Evolutionary conservation across 1,140 invertebrate species (phyloP), one percentile per base, ranked within the genome.

Genomic region (Ylistrum balloti): DNA sequence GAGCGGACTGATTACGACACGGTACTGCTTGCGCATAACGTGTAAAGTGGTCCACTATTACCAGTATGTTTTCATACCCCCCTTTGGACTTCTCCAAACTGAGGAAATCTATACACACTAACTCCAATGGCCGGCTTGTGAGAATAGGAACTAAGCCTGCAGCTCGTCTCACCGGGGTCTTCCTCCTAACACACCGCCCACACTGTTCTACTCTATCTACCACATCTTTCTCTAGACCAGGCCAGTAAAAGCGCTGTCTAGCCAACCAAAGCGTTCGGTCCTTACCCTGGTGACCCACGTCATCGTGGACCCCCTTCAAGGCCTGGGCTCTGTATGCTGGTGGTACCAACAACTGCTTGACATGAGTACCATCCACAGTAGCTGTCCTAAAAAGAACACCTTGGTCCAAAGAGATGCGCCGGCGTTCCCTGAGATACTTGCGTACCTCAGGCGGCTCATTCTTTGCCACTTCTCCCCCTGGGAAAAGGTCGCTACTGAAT

Each of bases 231-330:
- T 20, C 20, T 32, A 86, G 13, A 15, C 86, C 86, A 33, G 86
- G 86, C 86, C 33, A 87, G n/a, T 87, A 87, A n/a, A 87, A 34
- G 15, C 86, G 34, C 22, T n/a, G 33, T 22, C 86, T 33, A 33
- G 35, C 33, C 22, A 87, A 20, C 33, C 33, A 87, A 33, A 87
- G 20, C 0, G 86, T 87, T 15, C n/a, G 10, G 3, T 87, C 86
- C n/a, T 87, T 87, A 10, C 86, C 86, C 9, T 33, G 86, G 86
- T 87, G 86, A 5, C 86, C 86, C 86, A 87, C 35, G 33, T 87
- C 86, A 35, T 87, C 33, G 22, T 87, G 86, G 17, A 87, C 9
- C 7, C 10, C 86, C 87, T 88, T n/a, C 34, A 88, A 33, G 28
- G 15, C 38, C 15, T 38, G 38, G 35, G 17, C 32, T n/a, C 28